These are phyloP conservation scores for Alligator sinensis DNA, from an alignment of 2,113 vertebrate genomes.

Conservation along the genomic window DNA sequence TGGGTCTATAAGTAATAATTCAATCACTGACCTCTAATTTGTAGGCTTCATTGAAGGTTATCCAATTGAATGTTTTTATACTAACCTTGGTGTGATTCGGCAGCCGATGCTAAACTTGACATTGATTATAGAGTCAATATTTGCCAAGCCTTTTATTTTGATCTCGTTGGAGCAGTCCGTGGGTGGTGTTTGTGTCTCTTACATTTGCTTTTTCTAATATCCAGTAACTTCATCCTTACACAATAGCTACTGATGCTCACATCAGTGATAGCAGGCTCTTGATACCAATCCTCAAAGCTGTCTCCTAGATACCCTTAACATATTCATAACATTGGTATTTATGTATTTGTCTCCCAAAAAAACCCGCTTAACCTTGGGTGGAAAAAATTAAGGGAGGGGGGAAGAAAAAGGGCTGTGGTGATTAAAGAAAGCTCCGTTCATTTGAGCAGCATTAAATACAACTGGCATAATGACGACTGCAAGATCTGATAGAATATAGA, in stretches of 20 bases:
- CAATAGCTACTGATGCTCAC: constrained; percentile 60
- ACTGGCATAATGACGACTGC: constrained; percentile 81
- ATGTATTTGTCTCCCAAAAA: constrained; percentile 74
- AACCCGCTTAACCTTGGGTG: constrained; percentile 65
- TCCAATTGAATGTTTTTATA: neutral
- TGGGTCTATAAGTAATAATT: neutral
- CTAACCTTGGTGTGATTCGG: neutral
- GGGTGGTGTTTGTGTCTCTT: neutral
- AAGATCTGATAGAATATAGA: constrained; percentile 84
- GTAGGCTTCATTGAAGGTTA: neutral
- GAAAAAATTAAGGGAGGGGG: constrained; percentile 72
- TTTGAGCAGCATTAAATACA: constrained; percentile 82
- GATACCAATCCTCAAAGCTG: constrained; percentile 55
- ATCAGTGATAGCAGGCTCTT: constrained; percentile 62
- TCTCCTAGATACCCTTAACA: constrained; percentile 81
- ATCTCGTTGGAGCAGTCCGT: neutral
- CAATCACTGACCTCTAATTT: neutral
- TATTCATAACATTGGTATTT: constrained; percentile 73
- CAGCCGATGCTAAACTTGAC: neutral
- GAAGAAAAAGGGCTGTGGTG: constrained; percentile 76
- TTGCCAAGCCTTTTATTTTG: neutral
- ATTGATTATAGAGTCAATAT: neutral
- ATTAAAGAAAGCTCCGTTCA: constrained; percentile 82
- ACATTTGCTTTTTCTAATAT: neutral
- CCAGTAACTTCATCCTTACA: constrained; percentile 24